These are phyloP conservation scores for Salminus brasiliensis DNA, from an alignment of 2,113 vertebrate species.

Conservation along the genomic window DNA sequence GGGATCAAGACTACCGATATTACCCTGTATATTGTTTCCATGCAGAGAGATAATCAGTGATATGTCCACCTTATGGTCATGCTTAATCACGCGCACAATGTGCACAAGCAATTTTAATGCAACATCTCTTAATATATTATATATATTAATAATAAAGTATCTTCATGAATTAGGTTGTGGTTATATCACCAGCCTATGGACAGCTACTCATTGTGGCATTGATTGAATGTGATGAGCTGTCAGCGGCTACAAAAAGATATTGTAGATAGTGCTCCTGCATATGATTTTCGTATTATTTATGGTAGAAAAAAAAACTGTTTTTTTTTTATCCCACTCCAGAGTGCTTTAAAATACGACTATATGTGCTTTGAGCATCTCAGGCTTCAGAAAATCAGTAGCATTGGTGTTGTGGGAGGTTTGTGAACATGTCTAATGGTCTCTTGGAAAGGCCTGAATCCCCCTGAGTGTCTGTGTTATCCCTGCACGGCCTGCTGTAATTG, in stretches of 20 bases:
- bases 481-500: constrained; percentile 35
- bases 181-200: background rate
- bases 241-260: background rate
- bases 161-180: background rate
- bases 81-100: no score
- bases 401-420: background rate
- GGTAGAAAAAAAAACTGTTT: background rate
- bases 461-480: constrained; percentile 13
- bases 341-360: background rate
- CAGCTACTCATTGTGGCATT: background rate
- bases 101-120: constrained; percentile 2
- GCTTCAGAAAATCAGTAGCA: background rate
- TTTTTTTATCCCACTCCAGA: background rate
- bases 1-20: no score
- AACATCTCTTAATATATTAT: no score
- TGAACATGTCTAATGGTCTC: constrained; percentile 5
- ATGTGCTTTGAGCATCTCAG: background rate
- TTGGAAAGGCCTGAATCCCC: constrained; percentile 1
- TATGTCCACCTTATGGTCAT: no score
- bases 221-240: background rate
- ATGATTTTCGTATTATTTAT: background rate
- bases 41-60: no score
- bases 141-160: background rate
- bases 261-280: background rate
- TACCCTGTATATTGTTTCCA: no score